Evolutionary conservation across 2,888 invertebrate genomes (phyloP).

Genomic region (Philereme transversata): DNA sequence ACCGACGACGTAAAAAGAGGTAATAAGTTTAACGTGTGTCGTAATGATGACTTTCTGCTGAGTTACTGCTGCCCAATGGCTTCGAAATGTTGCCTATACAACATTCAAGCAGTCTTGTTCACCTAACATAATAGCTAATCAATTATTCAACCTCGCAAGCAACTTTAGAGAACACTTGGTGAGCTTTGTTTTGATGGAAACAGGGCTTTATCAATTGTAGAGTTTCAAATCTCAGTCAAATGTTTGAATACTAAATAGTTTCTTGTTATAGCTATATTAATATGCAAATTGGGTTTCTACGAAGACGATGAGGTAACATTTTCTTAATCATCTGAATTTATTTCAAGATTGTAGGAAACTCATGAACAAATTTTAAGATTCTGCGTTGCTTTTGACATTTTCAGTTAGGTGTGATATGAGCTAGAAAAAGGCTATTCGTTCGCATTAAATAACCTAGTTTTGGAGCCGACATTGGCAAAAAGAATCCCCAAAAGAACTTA

Average conservation of each 20-base stretch:
- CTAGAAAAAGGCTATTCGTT: too few relatives aligned
- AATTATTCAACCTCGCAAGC: neutral
- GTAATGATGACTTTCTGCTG: too few relatives aligned
- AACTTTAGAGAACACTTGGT: neutral
- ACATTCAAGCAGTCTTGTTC: too few relatives aligned
- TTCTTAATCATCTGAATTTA: neutral
- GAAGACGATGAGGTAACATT: neutral
- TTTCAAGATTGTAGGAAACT: neutral
- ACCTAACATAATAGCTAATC: too few relatives aligned
- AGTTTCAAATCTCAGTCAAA: slow-evolving; percentile 5
- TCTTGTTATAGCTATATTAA: slow-evolving; percentile 10
- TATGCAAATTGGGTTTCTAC: slow-evolving; percentile 12
- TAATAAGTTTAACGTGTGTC: too few relatives aligned
- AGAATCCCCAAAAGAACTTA: neutral
- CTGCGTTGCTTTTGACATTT: too few relatives aligned
- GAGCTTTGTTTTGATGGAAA: slow-evolving; percentile 9
- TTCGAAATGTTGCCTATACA: too few relatives aligned
- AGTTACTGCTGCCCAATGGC: too few relatives aligned
- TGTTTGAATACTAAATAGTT: slow-evolving; percentile 15
- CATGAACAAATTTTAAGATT: neutral
- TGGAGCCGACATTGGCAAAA: neutral
- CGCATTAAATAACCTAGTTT: too few relatives aligned
- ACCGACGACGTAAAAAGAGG: too few relatives aligned
- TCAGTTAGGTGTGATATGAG: too few relatives aligned
- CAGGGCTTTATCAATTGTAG: slow-evolving; percentile 12